Conservation (phyloP, 2,888 invertebrate species). For the Scaptomyza tumidula region DNA sequence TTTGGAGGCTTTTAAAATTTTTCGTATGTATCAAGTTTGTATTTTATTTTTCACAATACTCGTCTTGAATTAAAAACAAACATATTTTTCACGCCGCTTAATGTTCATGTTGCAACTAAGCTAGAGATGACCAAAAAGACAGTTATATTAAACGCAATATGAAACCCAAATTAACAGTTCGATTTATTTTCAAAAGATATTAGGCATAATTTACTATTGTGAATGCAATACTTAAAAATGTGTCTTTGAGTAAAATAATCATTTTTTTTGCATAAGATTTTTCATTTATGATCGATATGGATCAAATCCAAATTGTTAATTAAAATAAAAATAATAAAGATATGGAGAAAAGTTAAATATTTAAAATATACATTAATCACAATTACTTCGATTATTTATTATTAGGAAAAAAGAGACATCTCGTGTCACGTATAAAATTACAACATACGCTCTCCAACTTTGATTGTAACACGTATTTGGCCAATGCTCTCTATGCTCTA, state of each 20-base stretch:
- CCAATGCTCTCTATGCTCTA: not conserved
- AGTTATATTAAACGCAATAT: conserved; percentile 1
- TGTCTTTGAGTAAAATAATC: not conserved
- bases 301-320: not conserved
- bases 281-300: not conserved
- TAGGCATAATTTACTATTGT: not conserved
- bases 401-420: not conserved
- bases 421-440: not conserved
- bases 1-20: conserved; percentile 63
- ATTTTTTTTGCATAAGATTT: not conserved
- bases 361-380: not conserved
- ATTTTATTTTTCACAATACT: conserved; percentile 33
- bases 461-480: not conserved
- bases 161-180: not conserved
- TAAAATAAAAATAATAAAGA: not conserved
- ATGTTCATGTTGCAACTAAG: not conserved
- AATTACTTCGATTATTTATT: not conserved
- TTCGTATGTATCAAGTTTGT: not conserved
- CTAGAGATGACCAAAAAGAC: not conserved
- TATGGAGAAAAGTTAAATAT: not conserved
- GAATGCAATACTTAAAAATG: not conserved
- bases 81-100: conserved; percentile 34
- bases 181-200: not conserved
- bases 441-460: not conserved
- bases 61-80: conserved; percentile 23